A percentile compares a stretch with the other conserved stretches of the same genome.
Evolutionary conservation across 2,113 vertebrate species (phyloP).

Genomic region (Archilochus colubris): DNA sequence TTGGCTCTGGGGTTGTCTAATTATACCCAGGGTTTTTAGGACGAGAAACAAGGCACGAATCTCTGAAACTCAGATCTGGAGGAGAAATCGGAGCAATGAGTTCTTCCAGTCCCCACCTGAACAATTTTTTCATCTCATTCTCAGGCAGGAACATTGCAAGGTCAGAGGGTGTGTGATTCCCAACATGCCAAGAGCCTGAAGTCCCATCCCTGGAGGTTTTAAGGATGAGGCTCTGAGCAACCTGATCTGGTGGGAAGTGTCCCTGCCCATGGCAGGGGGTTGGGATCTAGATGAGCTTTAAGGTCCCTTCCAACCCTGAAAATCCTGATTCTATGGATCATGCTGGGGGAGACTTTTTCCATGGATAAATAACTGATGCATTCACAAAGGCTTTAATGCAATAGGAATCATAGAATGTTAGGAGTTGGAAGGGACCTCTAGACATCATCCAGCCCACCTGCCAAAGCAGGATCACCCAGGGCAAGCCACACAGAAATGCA

Average conservation of each 20-base stretch:
- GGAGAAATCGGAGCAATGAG: not conserved
- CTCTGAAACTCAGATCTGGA: not conserved
- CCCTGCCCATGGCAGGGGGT: too few species aligned
- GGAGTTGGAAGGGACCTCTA: too few species aligned
- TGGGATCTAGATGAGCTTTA: too few species aligned
- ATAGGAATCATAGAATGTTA: not conserved
- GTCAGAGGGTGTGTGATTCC: not conserved
- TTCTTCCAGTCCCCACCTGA: not conserved
- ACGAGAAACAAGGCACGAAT: not conserved
- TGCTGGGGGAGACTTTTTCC: not conserved
- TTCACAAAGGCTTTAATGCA: not conserved
- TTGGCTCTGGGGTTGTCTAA: not conserved
- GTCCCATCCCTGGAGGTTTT: too few species aligned
- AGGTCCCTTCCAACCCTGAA: too few species aligned
- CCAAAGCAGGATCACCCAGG: too few species aligned
- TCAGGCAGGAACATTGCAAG: not conserved
- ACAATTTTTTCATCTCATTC: fast-evolving
- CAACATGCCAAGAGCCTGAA: not conserved
- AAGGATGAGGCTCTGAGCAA: too few species aligned
- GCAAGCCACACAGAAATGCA: too few species aligned
- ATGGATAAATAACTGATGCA: not conserved
- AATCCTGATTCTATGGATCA: not conserved
- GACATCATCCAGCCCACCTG: too few species aligned
- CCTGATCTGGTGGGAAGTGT: too few species aligned
- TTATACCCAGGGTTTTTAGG: not conserved